Base-by-base conservation (phyloP, 2,888 invertebrate species). In the Chloromyia formosa region DNA sequence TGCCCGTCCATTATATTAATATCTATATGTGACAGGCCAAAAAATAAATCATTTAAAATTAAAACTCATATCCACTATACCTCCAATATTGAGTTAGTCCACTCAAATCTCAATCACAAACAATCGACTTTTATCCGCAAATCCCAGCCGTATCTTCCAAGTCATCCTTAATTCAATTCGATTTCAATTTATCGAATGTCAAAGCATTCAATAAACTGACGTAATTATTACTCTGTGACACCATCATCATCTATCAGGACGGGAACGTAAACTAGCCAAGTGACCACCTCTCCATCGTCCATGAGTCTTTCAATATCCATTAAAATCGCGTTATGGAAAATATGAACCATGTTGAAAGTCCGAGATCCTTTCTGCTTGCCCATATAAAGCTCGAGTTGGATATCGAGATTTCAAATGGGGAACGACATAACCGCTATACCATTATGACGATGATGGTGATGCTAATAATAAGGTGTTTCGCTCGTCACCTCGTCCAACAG, bases 121-220 rank as follows among this genome's bases (percentile, higher is more conserved):
- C n/a, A n/a, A n/a, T n/a, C n/a, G n/a, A n/a, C n/a, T n/a, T n/a
- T n/a, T n/a, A n/a, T n/a, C n/a, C n/a, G n/a, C n/a, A n/a, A n/a
- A n/a, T n/a, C n/a, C n/a, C n/a, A n/a, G n/a, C n/a, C n/a, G n/a
- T n/a, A n/a, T n/a, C n/a, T 68, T 35, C 16, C 27, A 69, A 69
- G 54, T 54, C 54, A 27, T n/a, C n/a, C n/a, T n/a, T 71, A 71
- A 71, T 71, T 58, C 20, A 35, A 58, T 71, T 71, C 20, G 42
- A 56, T 23, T 71, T 56, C 53, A 71, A 56, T 58, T 71, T 56
- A 20, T 20, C 9, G 35, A 10, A 9, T 40, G 18, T 58, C 58
- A 71, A 71, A 71, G 71, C 71, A 16, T 23, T 53, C 71, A 58
- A 58, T 40, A 20, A 69, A 66, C 10, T 20, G 5, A 14, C 14